Base-by-base conservation (phyloP, 2,888 invertebrate genomes). In the Onthophagus sagittarius region DNA sequence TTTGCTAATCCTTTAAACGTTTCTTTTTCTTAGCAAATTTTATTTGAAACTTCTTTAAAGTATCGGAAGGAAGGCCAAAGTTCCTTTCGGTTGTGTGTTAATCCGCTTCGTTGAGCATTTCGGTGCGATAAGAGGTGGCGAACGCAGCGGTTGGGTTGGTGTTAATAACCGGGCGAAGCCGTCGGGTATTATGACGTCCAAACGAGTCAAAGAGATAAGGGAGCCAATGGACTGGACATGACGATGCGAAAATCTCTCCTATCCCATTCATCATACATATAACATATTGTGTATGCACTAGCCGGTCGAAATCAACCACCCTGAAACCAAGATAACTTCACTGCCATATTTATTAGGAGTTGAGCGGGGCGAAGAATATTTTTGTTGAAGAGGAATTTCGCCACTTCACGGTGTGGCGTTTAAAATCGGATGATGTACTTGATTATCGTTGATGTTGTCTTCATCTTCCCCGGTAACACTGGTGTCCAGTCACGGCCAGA, bases 221-320 rank as follows among this genome's bases (percentile, higher is more conserved):
- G 77, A 82, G 79, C 82, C 82, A 83, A 83, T 83, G 83, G 82
- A 78, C 81, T 83, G 83, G 83, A 83, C 83, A 81, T 83, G 83
- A 83, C 82, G 79, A 77, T 78, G 81, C 82, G 23, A 23, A 81
- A 77, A 80, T 77, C 77, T 77, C 79, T 77, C 75, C 4, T 11
- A 7, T 11, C 31, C 78, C 80, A 81, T 81, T 77, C 79, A 81
- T 81, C 81, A 81, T 81, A 77, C 73, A 74, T 11, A 53, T 71
- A 76, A 75, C 78, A 80, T 75, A 75, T 75, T 75, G 75, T 75
- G 70, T 72, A 75, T 75, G 73, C 75, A 73, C 72, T 72, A 72
- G 73, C 75, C 75, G 72, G 11, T 9, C 73, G 62, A 71, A 74
- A 72, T 71, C 75, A 75, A 63, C 73, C 72, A 74, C 72, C 75